phyloP scores from a whole-genome alignment of 2,888 invertebrate species.

The Acanthopleura granulata region DNA sequence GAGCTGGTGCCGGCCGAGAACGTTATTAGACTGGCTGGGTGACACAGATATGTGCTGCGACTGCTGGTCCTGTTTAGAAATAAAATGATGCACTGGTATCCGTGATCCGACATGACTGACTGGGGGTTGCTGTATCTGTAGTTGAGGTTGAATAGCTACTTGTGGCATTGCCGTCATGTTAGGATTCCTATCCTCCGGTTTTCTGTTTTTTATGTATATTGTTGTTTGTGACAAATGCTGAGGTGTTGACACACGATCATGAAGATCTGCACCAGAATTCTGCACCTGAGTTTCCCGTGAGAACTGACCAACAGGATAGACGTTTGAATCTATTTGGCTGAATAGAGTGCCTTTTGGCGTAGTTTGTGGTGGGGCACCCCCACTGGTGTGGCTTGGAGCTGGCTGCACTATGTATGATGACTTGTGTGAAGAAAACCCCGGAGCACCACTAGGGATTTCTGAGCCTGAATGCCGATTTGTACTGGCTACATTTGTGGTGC shows the following conservation, averaged over 20 bases:
- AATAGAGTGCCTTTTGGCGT: background rate
- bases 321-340: background rate
- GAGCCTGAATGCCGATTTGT: background rate
- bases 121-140: constrained; percentile 2
- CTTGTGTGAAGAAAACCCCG: background rate
- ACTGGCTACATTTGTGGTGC: constrained; percentile 18
- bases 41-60: background rate
- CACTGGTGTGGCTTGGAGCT: background rate
- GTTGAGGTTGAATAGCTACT: background rate
- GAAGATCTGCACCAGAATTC: constrained; percentile 22
- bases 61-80: constrained; percentile 1
- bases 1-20: no score
- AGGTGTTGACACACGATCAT: constrained; percentile 22
- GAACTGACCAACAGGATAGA: constrained; percentile 19
- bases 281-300: background rate
- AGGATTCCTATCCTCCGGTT: background rate
- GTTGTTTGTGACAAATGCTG: constrained; percentile 40
- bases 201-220: constrained; percentile 35
- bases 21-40: no score
- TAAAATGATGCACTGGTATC: constrained; percentile 13
- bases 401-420: background rate
- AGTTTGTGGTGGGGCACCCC: background rate
- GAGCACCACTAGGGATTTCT: background rate
- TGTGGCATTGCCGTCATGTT: background rate
- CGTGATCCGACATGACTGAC: background rate